Percentiles rank a stretch among this genome's conserved stretches.
phyloP scores from a whole-genome alignment of 2,888 invertebrate genomes.

The Trypoxylon attenuatum region DNA sequence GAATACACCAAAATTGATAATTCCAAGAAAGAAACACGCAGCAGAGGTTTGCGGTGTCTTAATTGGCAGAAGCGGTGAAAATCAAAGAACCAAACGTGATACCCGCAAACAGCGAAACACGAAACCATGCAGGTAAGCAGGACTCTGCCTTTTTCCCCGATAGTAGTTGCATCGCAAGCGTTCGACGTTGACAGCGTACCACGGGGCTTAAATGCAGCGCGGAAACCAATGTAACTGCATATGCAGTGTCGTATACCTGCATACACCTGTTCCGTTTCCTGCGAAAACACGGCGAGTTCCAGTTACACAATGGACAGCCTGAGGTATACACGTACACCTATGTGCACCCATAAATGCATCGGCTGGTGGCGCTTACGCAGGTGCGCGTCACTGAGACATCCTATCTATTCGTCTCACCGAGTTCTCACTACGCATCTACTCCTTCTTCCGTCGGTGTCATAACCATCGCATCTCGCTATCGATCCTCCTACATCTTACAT shows the following conservation, averaged over 20 bases:
- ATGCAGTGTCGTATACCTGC: conserved; percentile 52
- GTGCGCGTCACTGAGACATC: conserved; percentile 37
- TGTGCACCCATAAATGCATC: conserved; percentile 6
- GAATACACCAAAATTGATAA: no score
- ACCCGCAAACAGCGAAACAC: conserved; percentile 37
- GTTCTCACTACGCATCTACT: background rate
- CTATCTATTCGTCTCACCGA: conserved; percentile 11
- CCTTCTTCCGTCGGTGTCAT: no score
- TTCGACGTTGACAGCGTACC: conserved; percentile 28
- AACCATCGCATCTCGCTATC: no score
- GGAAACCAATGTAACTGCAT: conserved; percentile 65
- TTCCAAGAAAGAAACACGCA: no score
- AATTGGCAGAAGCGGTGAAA: no score
- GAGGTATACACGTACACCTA: conserved; percentile 21
- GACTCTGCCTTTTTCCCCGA: conserved; percentile 4
- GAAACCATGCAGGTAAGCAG: conserved; percentile 27
- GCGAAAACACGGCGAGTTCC: conserved; percentile 65
- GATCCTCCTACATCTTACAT: no score
- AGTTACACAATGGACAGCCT: conserved; percentile 61
- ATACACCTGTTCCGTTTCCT: conserved; percentile 65
- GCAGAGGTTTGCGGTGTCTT: no score
- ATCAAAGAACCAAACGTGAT: conserved; percentile 41
- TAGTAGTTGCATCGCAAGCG: conserved; percentile 32
- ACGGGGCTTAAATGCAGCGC: conserved; percentile 50
- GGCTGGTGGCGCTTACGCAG: conserved; percentile 40